Conservation (phyloP, 2,113 vertebrate species). For the Pedionomus torquatus region DNA sequence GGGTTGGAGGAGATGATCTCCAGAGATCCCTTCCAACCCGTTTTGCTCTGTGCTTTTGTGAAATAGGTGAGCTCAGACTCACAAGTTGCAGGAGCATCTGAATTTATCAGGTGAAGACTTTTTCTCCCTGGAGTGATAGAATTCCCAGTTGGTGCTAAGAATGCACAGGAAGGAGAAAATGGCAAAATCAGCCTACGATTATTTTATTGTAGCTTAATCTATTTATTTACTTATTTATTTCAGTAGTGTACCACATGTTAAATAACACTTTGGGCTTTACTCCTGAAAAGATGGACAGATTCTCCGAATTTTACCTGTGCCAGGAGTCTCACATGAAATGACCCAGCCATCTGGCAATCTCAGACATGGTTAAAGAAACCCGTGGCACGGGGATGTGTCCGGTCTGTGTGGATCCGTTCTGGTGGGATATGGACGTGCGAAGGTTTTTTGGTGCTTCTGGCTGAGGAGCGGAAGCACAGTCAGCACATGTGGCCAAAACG, state of each 20-base stretch:
- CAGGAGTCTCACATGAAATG: fast-evolving
- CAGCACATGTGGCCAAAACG: conserved; percentile 53
- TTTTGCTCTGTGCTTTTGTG: too few species aligned
- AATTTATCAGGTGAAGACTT: not conserved
- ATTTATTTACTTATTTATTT: not conserved
- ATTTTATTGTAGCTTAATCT: not conserved
- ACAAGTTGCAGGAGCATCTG: not conserved
- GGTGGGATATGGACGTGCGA: not conserved
- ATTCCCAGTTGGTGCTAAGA: not conserved
- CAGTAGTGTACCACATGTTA: not conserved
- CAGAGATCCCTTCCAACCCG: too few species aligned
- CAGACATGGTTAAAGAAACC: not conserved
- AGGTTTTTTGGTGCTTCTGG: not conserved
- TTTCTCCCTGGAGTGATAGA: not conserved
- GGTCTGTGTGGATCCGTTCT: fast-evolving
- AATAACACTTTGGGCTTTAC: not conserved
- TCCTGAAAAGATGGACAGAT: not conserved
- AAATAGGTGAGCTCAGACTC: not conserved
- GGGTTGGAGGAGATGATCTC: too few species aligned
- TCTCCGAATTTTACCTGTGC: not conserved
- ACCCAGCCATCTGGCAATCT: not conserved
- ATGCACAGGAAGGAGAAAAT: not conserved
- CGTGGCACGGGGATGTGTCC: fast-evolving
- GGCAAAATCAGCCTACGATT: not conserved
- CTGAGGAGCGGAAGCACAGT: not conserved